Base-by-base conservation (phyloP, 2,113 vertebrate species). In the Embiotoca jacksoni region DNA sequence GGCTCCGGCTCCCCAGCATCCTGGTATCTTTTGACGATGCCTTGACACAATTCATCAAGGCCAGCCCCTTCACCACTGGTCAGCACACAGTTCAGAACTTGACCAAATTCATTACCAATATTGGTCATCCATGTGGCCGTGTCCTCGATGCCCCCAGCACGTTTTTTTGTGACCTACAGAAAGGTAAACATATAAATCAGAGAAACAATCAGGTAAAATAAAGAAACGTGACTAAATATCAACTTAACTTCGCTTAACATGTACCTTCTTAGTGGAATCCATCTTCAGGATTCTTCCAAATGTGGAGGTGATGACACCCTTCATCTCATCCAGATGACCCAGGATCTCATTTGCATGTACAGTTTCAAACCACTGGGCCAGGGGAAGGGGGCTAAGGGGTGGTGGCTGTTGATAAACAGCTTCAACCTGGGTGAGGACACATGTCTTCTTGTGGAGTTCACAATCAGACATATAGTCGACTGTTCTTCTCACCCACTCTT, bases 21-120 rank as follows among this genome's bases (percentile, higher is more conserved):
- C 63, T 16, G 5, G 46, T 83, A 89, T 0, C 64, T 9, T 4
- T 11, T 39, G 3, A 85, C 61, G 0, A 85, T 64, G 8, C 76
- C 67, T 65, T 77, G 78, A 31, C 83, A 81, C 54, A 86, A 10
- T 1, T 81, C 81, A 32, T 75, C 81, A 1, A 86, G 61, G 0
- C 81, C 74, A 30, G 81, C 74, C 0, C 74, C 83, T 23, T 84
- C 81, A 70, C 66, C 81, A 30, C 75, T 77, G 1, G 78, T 89
- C 1, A 89, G 53, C 2, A 84, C 78, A 74, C 32, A 74, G 36
- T 80, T 87, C 1, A 89, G 60, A 1, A 80, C 83, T 4, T 86
- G 83, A 14, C 84, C 74, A 60, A 30, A 65, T 8, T 78, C 69
- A 32, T 86, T 85, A 0, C 60, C 50, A 14, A 78, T 15, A 3